Evolutionary conservation across 2,888 invertebrate genomes (phyloP).

Genomic region (Rapana venosa): DNA sequence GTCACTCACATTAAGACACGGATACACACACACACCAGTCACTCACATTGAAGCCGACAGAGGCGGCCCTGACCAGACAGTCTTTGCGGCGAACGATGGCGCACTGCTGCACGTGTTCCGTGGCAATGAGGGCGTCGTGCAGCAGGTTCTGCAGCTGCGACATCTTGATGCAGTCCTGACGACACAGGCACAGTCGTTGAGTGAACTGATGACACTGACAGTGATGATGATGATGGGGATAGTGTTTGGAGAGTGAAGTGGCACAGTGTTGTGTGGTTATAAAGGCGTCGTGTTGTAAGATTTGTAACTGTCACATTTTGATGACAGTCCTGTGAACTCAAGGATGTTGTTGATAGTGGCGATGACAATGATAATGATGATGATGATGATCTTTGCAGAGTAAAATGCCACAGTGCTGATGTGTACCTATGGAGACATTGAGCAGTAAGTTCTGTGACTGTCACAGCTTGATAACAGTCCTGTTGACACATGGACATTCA

Average conservation of each 20-base stretch:
- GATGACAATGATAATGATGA: too few species aligned
- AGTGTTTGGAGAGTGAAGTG: neutral
- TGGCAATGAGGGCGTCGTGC: conserved; percentile 77
- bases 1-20: neutral
- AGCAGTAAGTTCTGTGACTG: too few species aligned
- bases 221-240: neutral
- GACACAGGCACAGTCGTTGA: neutral
- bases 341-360: too few species aligned
- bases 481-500: too few species aligned
- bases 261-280: too few species aligned
- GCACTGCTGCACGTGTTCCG: conserved; percentile 77
- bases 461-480: too few species aligned
- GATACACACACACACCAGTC: neutral
- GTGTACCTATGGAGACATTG: too few species aligned
- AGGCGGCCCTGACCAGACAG: conserved; percentile 71
- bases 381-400: too few species aligned
- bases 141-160: conserved; percentile 77
- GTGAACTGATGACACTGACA: neutral
- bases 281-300: too few species aligned
- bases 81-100: conserved; percentile 75
- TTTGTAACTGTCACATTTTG: too few species aligned
- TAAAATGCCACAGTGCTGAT: too few species aligned
- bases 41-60: conserved; percentile 77
- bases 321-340: too few species aligned
- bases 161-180: conserved; percentile 76